Base-by-base conservation (phyloP, 2,888 invertebrate species). In the Sphaerophoria rueppellii region DNA sequence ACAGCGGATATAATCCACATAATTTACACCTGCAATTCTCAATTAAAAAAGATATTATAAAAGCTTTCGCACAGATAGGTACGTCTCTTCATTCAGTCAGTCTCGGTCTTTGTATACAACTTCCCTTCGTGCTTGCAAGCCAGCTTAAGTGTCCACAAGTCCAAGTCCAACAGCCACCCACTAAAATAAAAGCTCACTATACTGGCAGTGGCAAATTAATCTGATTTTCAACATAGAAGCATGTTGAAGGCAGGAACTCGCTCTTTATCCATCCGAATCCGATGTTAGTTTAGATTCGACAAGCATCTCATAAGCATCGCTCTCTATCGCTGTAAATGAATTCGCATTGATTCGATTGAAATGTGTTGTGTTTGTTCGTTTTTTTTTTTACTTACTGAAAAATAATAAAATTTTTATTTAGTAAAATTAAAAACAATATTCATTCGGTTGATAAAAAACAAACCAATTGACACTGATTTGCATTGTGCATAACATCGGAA, bases 281-380 rank as follows among this genome's bases (percentile, higher is more conserved):
- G 54, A 67, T 67, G 54, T 67, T 54, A 67, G 67, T 67, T 67
- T 54, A 52, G 67, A 67, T 67, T 67, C 67, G 52, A 54, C 67
- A 54, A 54, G 67, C 67, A 67, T 67, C 67, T 67, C 32, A 54
- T 67, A 67, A 67, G 35, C 67, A 67, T 67, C 67, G 67, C 32
- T 40, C 52, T 7, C 40, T 54, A 7, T 0, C 32, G n/a, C 9
- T 54, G 24, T 24, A 24, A 54, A 67, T 40, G 32, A 24, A n/a
- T 32, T 12, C 40, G 67, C 35, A 9, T 40, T 6, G 54, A 54
- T 40, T 67, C 12, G 24, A 40, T 54, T 67, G n/a, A 35, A 52
- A 11, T 32, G 12, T 54, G 67, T 67, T 61, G n/a, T n/a, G 0
- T 16, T n/a, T n/a, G n/a, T n/a, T n/a, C n/a, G 12, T 52, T 2